Evolutionary conservation across 1,140 invertebrate genomes (phyloP), one percentile per base, ranked within the genome.

Genomic region (Dinothrombium tinctorium): DNA sequence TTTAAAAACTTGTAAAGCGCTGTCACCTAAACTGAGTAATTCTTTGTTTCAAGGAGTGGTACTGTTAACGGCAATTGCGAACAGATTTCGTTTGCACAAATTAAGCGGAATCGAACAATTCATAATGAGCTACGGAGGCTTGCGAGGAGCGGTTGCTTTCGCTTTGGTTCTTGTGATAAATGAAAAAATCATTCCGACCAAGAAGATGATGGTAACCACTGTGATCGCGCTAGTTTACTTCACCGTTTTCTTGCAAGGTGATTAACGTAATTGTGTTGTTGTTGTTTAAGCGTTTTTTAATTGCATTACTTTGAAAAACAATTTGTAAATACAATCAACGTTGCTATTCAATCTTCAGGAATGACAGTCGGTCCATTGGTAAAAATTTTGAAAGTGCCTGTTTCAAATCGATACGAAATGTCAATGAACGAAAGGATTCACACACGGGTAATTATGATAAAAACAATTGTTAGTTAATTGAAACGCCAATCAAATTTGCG

Each of bases 191-290:
- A 69, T 73, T 43, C 51, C 53, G 21, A 59, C 76, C 14, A 76
- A 83, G 52, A 73, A 75, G 1, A 89, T 95, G 73, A 89, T 95
- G 59, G 76, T 96, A 26, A 94, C 90, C 21, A 87, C 90, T 2
- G 95, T 90, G 0, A 92, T 98, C 56, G 76, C 89, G 36, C 82
- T 98, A 40, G 82, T 99, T 51, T 92, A 95, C 58, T 98, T 96
- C 64, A 98, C 92, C 11, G 89, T 96, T 3, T 95, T 98, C 62
- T 68, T 92, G 48, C 76, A 68, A 40, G 44, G 44, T 45, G n/a
- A 39, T 3, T 12, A 14, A 14, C 15, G 2, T 4, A 29, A n/a
- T 15, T 4, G 4, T 29, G 12, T 29, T 29, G 15, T 2, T 29
- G 28, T 4, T 29, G 12, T 4, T 29, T 4, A n/a, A 11, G 2